These are phyloP conservation scores for Tringa solitaria DNA, from an alignment of 2,113 vertebrate genomes.

Conservation along the genomic window DNA sequence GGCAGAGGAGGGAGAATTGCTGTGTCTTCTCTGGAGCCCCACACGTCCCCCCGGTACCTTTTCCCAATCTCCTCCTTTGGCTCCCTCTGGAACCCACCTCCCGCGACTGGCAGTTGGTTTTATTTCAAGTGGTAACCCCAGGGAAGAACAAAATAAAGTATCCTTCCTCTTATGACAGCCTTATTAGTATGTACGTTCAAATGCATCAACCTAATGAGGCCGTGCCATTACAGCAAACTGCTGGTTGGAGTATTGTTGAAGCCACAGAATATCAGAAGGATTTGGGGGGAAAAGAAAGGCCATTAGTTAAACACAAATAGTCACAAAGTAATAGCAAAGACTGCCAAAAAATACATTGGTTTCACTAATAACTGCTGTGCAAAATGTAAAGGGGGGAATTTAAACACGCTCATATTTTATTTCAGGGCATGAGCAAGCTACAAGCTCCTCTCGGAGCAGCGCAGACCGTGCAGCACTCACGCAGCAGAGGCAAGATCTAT, in stretches of 20 bases:
- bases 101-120: background rate
- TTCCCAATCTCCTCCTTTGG: background rate
- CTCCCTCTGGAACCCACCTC: background rate
- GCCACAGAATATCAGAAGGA: constrained; percentile 1
- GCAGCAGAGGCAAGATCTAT: background rate
- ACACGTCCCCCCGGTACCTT: background rate
- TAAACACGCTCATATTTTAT: background rate
- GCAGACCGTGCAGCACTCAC: background rate
- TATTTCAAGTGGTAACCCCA: background rate
- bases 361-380: constrained; percentile 7
- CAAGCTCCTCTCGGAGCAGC: background rate
- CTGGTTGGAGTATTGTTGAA: background rate
- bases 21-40: constrained; percentile 9
- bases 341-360: constrained; percentile 20
- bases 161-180: constrained; percentile 14
- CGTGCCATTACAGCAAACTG: background rate
- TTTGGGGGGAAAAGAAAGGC: background rate
- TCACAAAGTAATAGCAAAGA: constrained; percentile 9
- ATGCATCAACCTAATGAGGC: constrained; percentile 59
- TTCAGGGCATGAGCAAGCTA: background rate
- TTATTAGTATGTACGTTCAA: constrained; percentile 29
- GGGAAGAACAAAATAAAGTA: background rate
- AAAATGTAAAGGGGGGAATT: background rate
- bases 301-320: constrained; percentile 53
- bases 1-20: background rate